Conservation (phyloP, 2,797 vertebrate species). For the Galagoides demidoff region DNA sequence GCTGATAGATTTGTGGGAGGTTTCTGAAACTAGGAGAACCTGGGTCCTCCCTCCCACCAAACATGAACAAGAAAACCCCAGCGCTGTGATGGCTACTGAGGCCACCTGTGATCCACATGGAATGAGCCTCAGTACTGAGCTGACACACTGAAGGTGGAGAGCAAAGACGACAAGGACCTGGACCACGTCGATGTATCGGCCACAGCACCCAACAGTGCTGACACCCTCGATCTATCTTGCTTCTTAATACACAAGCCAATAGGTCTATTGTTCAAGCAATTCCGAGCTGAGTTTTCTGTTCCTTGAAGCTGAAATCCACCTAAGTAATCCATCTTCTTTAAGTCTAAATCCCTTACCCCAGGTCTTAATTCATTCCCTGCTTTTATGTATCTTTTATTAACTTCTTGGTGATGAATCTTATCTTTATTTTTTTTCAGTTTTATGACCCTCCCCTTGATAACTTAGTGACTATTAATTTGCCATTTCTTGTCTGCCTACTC, state of each 20-base stretch:
- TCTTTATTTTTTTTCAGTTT: constrained; percentile 10
- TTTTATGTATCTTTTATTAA: constrained; percentile 27
- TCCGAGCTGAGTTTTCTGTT: constrained; percentile 51
- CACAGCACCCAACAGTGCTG: neutral
- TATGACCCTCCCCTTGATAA: neutral
- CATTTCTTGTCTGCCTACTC: neutral
- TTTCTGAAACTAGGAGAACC: neutral
- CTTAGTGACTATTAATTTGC: neutral
- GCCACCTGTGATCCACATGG: accelerated
- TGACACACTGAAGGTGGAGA: neutral
- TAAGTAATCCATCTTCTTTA: constrained; percentile 52
- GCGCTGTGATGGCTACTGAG: neutral
- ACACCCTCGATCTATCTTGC: neutral
- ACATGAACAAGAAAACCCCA: neutral
- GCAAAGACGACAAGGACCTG: neutral
- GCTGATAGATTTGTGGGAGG: neutral
- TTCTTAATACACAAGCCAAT: neutral
- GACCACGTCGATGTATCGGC: accelerated
- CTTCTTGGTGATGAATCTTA: neutral
- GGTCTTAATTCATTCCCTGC: constrained; percentile 29
- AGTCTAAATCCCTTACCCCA: constrained; percentile 43
- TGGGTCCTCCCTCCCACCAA: neutral
- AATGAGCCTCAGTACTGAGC: neutral
- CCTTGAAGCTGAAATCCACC: constrained; percentile 28
- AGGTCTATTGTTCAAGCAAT: constrained; percentile 15